Conservation (phyloP, 1,140 invertebrate species). For the Vollenhovia emeryi region DNA sequence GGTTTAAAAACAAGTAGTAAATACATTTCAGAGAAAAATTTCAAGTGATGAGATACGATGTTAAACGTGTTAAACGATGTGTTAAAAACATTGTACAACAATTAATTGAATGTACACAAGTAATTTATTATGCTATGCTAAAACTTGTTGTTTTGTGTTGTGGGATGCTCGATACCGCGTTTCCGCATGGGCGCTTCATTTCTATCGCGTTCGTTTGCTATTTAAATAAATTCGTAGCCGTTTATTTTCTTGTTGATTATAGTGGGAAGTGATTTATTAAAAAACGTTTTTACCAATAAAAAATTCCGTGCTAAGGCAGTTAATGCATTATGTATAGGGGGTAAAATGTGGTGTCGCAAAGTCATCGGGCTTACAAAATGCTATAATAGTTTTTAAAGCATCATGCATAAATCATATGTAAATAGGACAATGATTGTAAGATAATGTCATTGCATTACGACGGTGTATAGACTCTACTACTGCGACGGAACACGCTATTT, state of each 20-base stretch:
- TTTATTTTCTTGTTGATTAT: conserved; percentile 1
- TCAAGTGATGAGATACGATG: neutral
- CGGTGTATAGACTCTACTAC: neutral
- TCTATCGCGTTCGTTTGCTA: neutral
- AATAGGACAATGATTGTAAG: conserved; percentile 24
- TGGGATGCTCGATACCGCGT: neutral
- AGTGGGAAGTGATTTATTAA: conserved; percentile 33
- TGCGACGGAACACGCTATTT: neutral
- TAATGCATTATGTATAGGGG: conserved; percentile 42
- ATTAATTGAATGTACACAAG: neutral
- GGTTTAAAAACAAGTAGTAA: neutral
- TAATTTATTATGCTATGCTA: neutral
- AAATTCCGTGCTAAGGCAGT: neutral
- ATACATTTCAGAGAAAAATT: neutral
- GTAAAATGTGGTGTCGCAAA: conserved; percentile 35
- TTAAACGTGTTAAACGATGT: neutral
- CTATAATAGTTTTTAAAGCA: conserved; percentile 44
- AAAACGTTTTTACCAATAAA: neutral
- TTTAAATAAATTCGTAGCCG: conserved; percentile 8
- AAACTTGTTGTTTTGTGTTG: neutral
- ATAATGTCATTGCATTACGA: conserved; percentile 18
- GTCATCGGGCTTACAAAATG: conserved; percentile 36
- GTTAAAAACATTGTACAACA: neutral
- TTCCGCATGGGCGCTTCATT: neutral
- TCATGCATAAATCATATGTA: conserved; percentile 23